A percentile compares a stretch with the other conserved stretches of the same genome.
Conservation (phyloP, 1,140 invertebrate genomes). For the Hyposmocoma kahamanoa region DNA sequence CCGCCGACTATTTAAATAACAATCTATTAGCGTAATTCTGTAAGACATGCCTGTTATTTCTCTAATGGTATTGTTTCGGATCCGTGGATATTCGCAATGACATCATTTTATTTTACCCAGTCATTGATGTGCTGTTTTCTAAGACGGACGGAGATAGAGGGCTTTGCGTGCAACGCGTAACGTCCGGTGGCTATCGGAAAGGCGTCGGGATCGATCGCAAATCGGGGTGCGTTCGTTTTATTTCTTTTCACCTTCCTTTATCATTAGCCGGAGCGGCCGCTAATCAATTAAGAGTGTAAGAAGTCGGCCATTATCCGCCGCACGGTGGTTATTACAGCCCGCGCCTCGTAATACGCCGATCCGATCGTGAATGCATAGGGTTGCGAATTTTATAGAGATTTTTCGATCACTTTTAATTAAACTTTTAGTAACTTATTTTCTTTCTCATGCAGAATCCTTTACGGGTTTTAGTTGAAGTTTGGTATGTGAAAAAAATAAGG, state of each 20-base stretch:
- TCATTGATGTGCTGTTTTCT: conserved; percentile 6
- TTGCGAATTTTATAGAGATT: conserved; percentile 63
- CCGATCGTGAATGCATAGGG: conserved; percentile 67
- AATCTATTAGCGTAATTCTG: conserved; percentile 26
- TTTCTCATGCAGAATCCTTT: conserved; percentile 9
- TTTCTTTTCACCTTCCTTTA: conserved; percentile 70
- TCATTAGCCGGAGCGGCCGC: conserved; percentile 69
- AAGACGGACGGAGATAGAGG: background rate
- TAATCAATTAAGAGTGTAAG: conserved; percentile 73
- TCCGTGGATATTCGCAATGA: conserved; percentile 26
- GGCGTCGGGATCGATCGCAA: conserved; percentile 43
- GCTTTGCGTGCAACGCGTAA: conserved; percentile 11
- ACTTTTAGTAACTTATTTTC: conserved; percentile 33
- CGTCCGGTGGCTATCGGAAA: conserved; percentile 39
- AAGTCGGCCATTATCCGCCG: conserved; percentile 67
- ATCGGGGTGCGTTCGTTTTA: conserved; percentile 58
- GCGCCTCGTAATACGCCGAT: conserved; percentile 65
- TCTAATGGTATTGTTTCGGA: conserved; percentile 31
- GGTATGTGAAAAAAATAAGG: background rate
- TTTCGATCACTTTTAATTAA: conserved; percentile 65
- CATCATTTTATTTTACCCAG: conserved; percentile 25
- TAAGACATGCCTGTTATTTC: conserved; percentile 25
- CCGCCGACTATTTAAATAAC: conserved; percentile 29
- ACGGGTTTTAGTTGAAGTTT: background rate
- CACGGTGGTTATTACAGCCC: conserved; percentile 66